phyloP scores from a whole-genome alignment of 2,888 invertebrate species.

The Melinopterus prodromus region DNA sequence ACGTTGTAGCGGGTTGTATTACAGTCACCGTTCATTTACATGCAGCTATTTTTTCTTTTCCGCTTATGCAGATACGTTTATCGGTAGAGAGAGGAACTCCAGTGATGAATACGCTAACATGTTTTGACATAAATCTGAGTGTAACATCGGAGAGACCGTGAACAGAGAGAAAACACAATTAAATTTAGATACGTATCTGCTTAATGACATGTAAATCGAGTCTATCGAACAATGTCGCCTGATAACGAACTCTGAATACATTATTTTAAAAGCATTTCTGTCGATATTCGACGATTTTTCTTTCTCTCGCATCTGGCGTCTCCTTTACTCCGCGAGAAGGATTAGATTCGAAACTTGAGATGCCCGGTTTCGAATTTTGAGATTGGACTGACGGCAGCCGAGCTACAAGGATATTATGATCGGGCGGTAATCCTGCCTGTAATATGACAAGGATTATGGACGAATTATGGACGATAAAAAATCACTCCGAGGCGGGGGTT shows the following conservation, averaged over 20 bases:
- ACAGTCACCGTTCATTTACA: slow-evolving; percentile 20
- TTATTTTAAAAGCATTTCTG: slow-evolving; percentile 22
- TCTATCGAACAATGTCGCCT: slow-evolving; percentile 31
- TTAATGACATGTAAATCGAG: slow-evolving; percentile 38
- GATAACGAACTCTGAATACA: slow-evolving; percentile 18
- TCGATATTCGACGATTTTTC: not conserved
- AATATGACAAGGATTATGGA: slow-evolving; percentile 4
- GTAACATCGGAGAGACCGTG: slow-evolving; percentile 29
- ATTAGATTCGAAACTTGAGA: not conserved
- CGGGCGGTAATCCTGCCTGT: not conserved
- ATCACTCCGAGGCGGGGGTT: not conserved
- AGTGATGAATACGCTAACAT: slow-evolving; percentile 27
- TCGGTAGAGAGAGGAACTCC: not conserved
- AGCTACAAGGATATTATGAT: not conserved
- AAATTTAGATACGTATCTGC: slow-evolving; percentile 35
- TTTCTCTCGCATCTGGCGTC: not conserved
- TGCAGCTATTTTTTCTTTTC: slow-evolving; percentile 13
- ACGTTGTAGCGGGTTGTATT: slow-evolving; percentile 11
- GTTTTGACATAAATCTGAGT: slow-evolving; percentile 33
- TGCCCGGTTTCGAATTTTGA: not conserved
- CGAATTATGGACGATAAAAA: not conserved
- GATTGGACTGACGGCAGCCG: not conserved
- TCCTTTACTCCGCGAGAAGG: not conserved
- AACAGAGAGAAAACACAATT: slow-evolving; percentile 32
- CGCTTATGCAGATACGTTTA: not conserved